phyloP scores from a whole-genome alignment of 1,140 invertebrate species.

The Halesus radiatus region DNA sequence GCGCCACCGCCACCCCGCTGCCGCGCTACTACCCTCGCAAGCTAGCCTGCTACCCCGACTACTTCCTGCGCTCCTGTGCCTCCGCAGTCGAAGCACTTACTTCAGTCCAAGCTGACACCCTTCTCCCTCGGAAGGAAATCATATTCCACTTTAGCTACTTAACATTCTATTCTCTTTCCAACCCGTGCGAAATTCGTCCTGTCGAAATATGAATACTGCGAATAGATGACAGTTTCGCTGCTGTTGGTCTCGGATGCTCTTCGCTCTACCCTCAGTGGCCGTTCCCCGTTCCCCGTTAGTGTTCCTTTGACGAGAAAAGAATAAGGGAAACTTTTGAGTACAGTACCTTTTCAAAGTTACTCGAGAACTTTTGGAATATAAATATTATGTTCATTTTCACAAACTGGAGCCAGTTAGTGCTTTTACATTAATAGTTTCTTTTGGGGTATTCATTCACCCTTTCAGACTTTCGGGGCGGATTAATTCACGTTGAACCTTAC shows the following conservation, averaged over 20 bases:
- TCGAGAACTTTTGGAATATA: not conserved
- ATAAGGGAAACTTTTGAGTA: slow-evolving; percentile 17
- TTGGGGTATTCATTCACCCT: not conserved
- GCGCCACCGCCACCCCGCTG: not conserved
- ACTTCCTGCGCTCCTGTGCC: slow-evolving; percentile 12
- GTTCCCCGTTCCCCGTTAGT: not conserved
- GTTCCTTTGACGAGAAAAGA: slow-evolving; percentile 33
- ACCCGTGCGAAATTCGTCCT: slow-evolving; percentile 46
- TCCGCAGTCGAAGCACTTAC: slow-evolving; percentile 34
- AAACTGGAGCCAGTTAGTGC: not conserved
- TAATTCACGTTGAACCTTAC: not conserved
- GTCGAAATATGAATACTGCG: slow-evolving; percentile 56
- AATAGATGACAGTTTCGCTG: slow-evolving; percentile 48
- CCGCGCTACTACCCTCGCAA: too few relatives aligned
- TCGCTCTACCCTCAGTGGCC: not conserved
- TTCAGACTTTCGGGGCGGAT: not conserved
- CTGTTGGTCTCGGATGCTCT: not conserved
- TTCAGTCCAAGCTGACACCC: slow-evolving; percentile 52
- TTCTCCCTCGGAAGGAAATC: slow-evolving; percentile 54
- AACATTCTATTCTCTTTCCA: slow-evolving; percentile 57
- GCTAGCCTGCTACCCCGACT: not conserved
- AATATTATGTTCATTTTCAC: slow-evolving; percentile 6
- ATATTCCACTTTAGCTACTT: slow-evolving; percentile 59
- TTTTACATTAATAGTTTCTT: not conserved
- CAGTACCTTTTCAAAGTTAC: slow-evolving; percentile 18